Evolutionary conservation across 1,140 invertebrate genomes (phyloP).

Genomic region (Rhagoletis zephyria): DNA sequence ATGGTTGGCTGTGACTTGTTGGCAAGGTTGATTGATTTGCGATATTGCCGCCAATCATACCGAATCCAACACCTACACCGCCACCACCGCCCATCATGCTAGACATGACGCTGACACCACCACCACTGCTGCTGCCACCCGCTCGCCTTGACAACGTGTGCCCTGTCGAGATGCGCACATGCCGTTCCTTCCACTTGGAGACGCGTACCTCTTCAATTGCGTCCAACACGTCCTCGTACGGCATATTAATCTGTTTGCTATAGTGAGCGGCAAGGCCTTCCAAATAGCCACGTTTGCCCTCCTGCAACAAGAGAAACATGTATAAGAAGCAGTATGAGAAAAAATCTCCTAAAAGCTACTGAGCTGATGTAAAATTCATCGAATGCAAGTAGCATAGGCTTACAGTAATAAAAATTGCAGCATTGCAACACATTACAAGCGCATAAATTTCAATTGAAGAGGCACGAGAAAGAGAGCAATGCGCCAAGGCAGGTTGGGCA

Average conservation of each 20-base stretch:
- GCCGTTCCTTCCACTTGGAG: conserved; percentile 78
- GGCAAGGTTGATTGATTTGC: conserved; percentile 73
- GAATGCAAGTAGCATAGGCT: conserved; percentile 7
- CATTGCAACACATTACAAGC: background rate
- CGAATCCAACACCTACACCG: conserved; percentile 50
- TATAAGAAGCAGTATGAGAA: background rate
- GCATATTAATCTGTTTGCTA: conserved; percentile 89
- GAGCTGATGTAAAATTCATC: background rate
- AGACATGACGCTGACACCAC: conserved; percentile 51
- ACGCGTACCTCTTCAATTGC: conserved; percentile 77
- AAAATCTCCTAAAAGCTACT: background rate
- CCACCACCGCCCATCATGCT: conserved; percentile 52
- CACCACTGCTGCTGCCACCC: conserved; percentile 57
- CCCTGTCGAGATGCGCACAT: conserved; percentile 76
- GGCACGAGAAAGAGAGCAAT: background rate
- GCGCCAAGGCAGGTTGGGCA: background rate
- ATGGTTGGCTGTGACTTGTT: conserved; percentile 78
- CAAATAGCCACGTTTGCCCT: conserved; percentile 89
- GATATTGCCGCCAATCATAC: conserved; percentile 61
- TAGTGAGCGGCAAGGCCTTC: conserved; percentile 91
- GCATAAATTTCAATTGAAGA: conserved; percentile 13
- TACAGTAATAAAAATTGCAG: background rate
- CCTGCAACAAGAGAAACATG: conserved; percentile 76
- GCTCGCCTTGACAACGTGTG: conserved; percentile 64
- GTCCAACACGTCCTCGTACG: conserved; percentile 90